Base-by-base conservation (phyloP, 2,888 invertebrate species). In the Sinodicranocentrus sp. region DNA sequence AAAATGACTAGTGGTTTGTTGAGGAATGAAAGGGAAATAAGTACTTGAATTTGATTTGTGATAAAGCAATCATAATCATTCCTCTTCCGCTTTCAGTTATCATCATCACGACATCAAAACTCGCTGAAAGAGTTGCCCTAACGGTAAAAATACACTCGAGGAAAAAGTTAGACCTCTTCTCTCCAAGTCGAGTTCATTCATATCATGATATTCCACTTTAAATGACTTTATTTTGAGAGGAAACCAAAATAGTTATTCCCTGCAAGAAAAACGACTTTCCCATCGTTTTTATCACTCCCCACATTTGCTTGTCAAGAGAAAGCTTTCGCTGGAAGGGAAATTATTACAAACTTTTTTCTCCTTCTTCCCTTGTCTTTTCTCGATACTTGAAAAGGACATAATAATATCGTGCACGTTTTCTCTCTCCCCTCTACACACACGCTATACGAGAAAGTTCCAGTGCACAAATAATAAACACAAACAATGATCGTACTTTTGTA, bases 61-160 rank as follows among this genome's bases (percentile, higher is more conserved):
- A 77, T 77, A 68, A 77, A 77, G 77, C 33, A 77, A 77, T 77
- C 77, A 77, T 78, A 78, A 70, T 78, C 78, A 78, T 78, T 78
- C 44, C 78, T 33, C 70, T 70, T 78, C 78, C 78, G 70, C 61
- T 57, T 57, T 19, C 33, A 33, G 61, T 61, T 48, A 52, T 75
- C 63, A 75, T 59, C 72, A 59, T 23, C 33, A 23, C 59, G 59
- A 59, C 52, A 19, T 26, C 15, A 25, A 28, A 39, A 28, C 25
- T 15, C 15, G 25, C 2, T 17, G 23, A 33, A 10, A 33, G 33
- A 33, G 33, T 33, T 6, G n/a, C n/a, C n/a, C n/a, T n/a, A n/a
- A n/a, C n/a, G n/a, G n/a, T n/a, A n/a, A n/a, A n/a, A n/a, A n/a
- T n/a, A n/a, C n/a, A n/a, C n/a, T n/a, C n/a, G n/a, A n/a, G n/a